Evolutionary conservation across 2,113 vertebrate genomes (phyloP).

Genomic region (Gymnogyps californianus): DNA sequence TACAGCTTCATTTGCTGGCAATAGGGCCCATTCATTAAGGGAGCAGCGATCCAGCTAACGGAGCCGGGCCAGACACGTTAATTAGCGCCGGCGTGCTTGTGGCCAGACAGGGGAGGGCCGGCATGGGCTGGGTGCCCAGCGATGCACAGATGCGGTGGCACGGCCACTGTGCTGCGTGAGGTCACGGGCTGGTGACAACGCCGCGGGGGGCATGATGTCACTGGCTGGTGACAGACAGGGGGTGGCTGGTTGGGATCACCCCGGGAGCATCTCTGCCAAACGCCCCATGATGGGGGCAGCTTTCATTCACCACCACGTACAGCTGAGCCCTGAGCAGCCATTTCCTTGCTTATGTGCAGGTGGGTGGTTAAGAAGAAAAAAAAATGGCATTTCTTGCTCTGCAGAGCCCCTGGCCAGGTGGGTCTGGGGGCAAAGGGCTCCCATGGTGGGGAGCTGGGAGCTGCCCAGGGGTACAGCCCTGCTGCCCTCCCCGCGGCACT

Average conservation of each 20-base stretch:
- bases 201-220: background rate
- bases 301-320: accelerated
- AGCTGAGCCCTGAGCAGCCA: accelerated
- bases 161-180: accelerated
- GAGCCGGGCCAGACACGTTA: conserved; percentile 41
- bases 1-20: background rate
- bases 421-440: background rate
- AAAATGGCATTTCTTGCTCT: background rate
- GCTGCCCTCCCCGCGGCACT: background rate
- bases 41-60: background rate
- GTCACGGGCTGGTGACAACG: background rate
- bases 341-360: background rate
- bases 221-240: background rate
- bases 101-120: background rate
- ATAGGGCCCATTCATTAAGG: background rate
- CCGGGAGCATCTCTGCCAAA: background rate
- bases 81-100: background rate
- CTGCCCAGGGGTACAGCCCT: background rate
- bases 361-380: background rate
- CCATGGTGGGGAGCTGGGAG: background rate
- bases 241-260: background rate
- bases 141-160: background rate
- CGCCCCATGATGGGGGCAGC: background rate
- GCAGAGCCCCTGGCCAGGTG: background rate
- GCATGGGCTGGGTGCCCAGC: background rate